Percentiles rank a stretch among this genome's conserved stretches.
These are phyloP conservation scores for Alouatta palliata DNA, from an alignment of 2,113 vertebrate species.

Conservation along the genomic window DNA sequence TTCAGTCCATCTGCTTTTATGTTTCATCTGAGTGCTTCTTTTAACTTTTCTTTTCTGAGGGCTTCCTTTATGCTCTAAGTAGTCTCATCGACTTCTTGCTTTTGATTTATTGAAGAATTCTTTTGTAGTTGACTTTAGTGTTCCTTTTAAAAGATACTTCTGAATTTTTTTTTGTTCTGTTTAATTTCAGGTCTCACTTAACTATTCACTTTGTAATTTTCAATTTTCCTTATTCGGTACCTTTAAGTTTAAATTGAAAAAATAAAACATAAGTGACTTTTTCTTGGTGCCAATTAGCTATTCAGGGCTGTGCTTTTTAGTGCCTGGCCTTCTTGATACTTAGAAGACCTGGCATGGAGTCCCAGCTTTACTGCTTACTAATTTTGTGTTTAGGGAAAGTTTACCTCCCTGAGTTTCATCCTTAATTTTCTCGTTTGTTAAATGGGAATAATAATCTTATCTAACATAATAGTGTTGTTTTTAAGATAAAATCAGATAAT, in stretches of 20 bases:
- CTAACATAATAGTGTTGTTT: neutral
- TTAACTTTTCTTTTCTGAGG: slow-evolving; percentile 21
- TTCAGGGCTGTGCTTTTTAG: neutral
- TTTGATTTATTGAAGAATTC: slow-evolving; percentile 54
- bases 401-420: neutral
- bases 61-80: slow-evolving; percentile 37
- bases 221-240: slow-evolving; percentile 8
- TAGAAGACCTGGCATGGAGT: neutral
- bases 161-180: slow-evolving; percentile 30
- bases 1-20: neutral
- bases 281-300: neutral
- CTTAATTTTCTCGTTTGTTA: neutral
- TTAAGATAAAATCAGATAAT: slow-evolving; percentile 1
- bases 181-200: slow-evolving; percentile 41
- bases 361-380: neutral
- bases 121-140: slow-evolving; percentile 52
- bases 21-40: slow-evolving; percentile 33
- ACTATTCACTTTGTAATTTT: slow-evolving; percentile 52
- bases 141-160: slow-evolving; percentile 50
- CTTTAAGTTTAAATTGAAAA: slow-evolving; percentile 50
- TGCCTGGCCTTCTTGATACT: neutral
- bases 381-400: slow-evolving; percentile 35
- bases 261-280: neutral
- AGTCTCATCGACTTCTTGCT: neutral
- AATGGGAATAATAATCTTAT: neutral